These are phyloP conservation scores for Diaprepes abbreviatus DNA, from an alignment of 2,888 invertebrate species.

Conservation along the genomic window DNA sequence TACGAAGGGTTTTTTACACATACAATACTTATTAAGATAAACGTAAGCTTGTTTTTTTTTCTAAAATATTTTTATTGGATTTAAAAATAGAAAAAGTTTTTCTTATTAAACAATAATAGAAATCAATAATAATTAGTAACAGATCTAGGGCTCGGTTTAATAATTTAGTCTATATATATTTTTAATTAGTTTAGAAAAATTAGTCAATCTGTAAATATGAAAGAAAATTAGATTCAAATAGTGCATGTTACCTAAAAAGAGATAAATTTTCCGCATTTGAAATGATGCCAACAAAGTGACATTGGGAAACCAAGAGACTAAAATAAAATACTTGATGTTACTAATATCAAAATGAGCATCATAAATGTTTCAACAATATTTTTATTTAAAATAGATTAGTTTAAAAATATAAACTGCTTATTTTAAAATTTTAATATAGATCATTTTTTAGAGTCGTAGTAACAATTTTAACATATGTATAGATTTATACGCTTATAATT, in stretches of 20 bases:
- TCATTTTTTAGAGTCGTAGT: background rate
- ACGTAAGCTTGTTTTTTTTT: slow-evolving; percentile 20
- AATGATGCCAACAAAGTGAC: slow-evolving; percentile 21
- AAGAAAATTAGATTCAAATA: background rate
- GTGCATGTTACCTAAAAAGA: slow-evolving; percentile 35
- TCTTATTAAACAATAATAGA: slow-evolving; percentile 5
- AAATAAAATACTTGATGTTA: slow-evolving; percentile 24
- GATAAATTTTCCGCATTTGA: slow-evolving; percentile 12
- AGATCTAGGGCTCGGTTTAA: background rate
- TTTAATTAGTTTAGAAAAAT: background rate
- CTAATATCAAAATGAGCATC: slow-evolving; percentile 15
- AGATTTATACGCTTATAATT: background rate
- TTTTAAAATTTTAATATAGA: background rate
- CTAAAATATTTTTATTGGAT: background rate
- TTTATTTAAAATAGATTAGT: slow-evolving; percentile 14
- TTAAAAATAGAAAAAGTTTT: slow-evolving; percentile 2
- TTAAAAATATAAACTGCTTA: background rate
- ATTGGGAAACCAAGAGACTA: background rate
- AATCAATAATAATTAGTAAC: background rate
- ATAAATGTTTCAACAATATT: slow-evolving; percentile 6
- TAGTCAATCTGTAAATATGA: slow-evolving; percentile 2
- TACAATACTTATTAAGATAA: slow-evolving; percentile 14
- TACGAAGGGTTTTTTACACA: slow-evolving; percentile 14
- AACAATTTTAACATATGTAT: background rate
- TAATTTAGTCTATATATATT: background rate